Evolutionary conservation across 2,797 vertebrate genomes (phyloP).

Genomic region (Champsocephalus esox): DNA sequence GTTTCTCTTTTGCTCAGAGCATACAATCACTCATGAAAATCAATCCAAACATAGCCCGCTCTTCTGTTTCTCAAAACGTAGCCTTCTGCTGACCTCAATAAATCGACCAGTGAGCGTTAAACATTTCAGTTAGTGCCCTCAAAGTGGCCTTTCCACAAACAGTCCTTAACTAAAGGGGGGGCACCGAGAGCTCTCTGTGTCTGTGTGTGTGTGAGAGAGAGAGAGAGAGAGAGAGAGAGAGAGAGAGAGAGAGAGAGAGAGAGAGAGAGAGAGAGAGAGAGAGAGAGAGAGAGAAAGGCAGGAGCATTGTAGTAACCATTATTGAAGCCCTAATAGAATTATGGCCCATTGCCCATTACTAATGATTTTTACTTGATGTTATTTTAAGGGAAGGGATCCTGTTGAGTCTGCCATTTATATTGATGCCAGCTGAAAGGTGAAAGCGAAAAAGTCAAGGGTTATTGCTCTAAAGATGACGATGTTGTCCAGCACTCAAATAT

Average conservation of each 20-base stretch:
- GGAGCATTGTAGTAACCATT: constrained; percentile 32
- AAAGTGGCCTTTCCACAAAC: constrained; percentile 77
- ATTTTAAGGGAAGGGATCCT: constrained; percentile 7
- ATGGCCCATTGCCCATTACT: constrained; percentile 29
- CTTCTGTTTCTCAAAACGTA: constrained; percentile 70
- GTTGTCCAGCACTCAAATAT: background rate
- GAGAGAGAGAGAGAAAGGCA: background rate
- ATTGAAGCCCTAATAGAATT: constrained; percentile 46
- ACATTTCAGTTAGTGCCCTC: constrained; percentile 80
- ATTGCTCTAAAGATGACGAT: background rate
- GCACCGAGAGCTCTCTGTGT: constrained; percentile 34
- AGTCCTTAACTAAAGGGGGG: constrained; percentile 63
- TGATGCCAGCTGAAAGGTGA: constrained; percentile 12
- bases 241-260: background rate
- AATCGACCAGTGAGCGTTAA: constrained; percentile 77
- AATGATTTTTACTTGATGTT: constrained; percentile 44
- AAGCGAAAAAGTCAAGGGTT: background rate
- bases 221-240: constrained; percentile 1
- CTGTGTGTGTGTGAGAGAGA: constrained; percentile 8
- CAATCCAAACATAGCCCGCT: constrained; percentile 68
- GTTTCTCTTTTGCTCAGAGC: constrained; percentile 74
- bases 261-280: constrained; percentile 7
- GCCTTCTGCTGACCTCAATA: constrained; percentile 84
- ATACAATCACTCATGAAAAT: constrained; percentile 80
- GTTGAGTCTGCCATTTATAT: constrained; percentile 19